Conservation (phyloP, 1,140 invertebrate species). For the Diachasmimorpha longicaudata region DNA sequence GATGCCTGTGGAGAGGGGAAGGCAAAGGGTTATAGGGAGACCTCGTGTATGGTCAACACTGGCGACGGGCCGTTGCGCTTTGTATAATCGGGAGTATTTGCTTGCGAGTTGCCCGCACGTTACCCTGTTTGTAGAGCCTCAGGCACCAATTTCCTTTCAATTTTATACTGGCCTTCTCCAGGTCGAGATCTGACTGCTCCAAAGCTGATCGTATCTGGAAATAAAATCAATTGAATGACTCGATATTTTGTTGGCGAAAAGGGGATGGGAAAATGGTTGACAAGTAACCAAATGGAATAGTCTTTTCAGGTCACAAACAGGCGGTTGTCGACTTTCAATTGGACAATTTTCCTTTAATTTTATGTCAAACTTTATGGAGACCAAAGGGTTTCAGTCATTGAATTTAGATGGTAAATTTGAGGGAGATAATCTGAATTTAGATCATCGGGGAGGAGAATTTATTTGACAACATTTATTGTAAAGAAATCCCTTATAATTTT, state of each 20-base stretch:
- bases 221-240: neutral
- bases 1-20: neutral
- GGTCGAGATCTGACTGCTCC: constrained; percentile 34
- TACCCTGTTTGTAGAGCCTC: constrained; percentile 61
- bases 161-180: constrained; percentile 23
- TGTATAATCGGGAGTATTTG: constrained; percentile 69
- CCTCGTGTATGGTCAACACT: constrained; percentile 30
- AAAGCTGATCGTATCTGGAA: constrained; percentile 47
- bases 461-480: too few relatives aligned
- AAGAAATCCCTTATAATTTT: too few relatives aligned
- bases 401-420: too few relatives aligned
- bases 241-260: neutral
- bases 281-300: too few relatives aligned
- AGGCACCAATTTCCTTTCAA: constrained; percentile 37
- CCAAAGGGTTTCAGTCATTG: too few relatives aligned
- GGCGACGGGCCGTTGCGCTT: constrained; percentile 43
- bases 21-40: neutral
- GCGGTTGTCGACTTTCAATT: too few relatives aligned
- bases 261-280: neutral
- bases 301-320: too few relatives aligned
- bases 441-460: too few relatives aligned
- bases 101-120: constrained; percentile 67
- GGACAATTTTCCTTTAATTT: too few relatives aligned
- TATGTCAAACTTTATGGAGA: too few relatives aligned
- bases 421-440: too few relatives aligned